Conservation (phyloP, 2,797 vertebrate species). For the Rhynchotus rufescens region DNA sequence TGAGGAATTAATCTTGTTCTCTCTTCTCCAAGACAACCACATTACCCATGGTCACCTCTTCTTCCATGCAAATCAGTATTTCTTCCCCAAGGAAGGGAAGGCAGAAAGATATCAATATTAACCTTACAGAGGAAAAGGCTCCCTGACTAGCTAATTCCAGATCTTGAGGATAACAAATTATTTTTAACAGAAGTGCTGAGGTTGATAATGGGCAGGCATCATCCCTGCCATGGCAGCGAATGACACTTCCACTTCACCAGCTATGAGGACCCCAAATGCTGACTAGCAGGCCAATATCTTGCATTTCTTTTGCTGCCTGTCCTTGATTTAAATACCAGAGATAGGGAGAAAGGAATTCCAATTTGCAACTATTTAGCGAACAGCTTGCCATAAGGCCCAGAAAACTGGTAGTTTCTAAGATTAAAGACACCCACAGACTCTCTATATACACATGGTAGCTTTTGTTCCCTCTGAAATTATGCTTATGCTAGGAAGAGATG, state of each 20-base stretch:
- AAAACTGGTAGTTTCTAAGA: not conserved
- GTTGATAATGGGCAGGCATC: not conserved
- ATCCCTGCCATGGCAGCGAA: not conserved
- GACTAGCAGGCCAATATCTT: not conserved
- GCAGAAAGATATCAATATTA: not conserved
- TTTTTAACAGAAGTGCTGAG: not conserved
- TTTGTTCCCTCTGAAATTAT: not conserved
- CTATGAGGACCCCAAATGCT: not conserved
- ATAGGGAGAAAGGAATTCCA: rapidly evolving
- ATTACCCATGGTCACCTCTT: not conserved
- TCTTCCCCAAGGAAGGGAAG: not conserved
- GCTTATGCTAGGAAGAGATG: not conserved
- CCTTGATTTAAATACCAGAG: not conserved
- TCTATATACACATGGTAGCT: not conserved
- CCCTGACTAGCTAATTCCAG: not conserved
- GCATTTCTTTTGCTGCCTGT: not conserved
- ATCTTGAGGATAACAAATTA: not conserved
- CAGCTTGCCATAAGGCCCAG: not conserved
- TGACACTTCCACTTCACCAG: not conserved
- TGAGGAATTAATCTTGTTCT: conserved; percentile 36
- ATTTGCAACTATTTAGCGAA: not conserved
- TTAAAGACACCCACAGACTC: not conserved
- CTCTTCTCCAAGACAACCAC: not conserved
- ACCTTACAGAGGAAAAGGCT: not conserved
- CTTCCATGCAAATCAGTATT: not conserved